Conservation (phyloP, 2,888 invertebrate genomes). For the Aquatica leii region DNA sequence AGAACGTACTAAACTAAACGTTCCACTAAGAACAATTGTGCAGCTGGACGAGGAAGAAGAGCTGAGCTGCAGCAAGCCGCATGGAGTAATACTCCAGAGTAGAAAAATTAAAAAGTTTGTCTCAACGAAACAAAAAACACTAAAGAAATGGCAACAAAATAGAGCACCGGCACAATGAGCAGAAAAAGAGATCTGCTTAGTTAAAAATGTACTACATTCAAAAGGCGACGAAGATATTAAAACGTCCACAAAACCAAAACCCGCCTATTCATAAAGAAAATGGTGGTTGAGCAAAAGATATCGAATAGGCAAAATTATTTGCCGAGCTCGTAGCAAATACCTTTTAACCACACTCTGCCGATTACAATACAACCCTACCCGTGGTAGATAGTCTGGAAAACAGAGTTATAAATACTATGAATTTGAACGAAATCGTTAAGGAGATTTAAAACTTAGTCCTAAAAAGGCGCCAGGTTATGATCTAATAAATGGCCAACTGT, state of each 20-base stretch:
- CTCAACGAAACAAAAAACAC: too few species aligned
- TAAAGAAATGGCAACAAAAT: background rate
- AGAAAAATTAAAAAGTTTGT: constrained; percentile 1
- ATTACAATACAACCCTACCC: background rate
- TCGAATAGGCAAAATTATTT: background rate
- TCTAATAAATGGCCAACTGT: too few species aligned
- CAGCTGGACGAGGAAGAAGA: background rate
- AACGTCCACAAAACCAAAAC: constrained; percentile 9
- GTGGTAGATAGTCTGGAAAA: background rate
- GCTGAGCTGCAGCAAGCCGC: background rate
- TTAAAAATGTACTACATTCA: constrained; percentile 4
- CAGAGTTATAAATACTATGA: too few species aligned
- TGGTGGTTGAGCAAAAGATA: constrained; percentile 13
- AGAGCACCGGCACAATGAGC: background rate
- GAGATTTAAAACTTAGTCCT: too few species aligned
- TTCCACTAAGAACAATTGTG: too few species aligned
- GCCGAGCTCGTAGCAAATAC: too few species aligned
- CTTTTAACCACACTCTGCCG: too few species aligned
- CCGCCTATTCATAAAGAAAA: constrained; percentile 6
- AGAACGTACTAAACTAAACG: too few species aligned
- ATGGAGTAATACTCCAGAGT: background rate
- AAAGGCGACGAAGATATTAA: constrained; percentile 4
- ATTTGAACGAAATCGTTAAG: too few species aligned
- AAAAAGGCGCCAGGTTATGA: too few species aligned
- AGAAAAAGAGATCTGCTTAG: background rate